Evolutionary conservation across 2,888 invertebrate genomes (phyloP), one percentile per base, ranked within the genome.

Genomic region (Chrysina gloriosa): DNA sequence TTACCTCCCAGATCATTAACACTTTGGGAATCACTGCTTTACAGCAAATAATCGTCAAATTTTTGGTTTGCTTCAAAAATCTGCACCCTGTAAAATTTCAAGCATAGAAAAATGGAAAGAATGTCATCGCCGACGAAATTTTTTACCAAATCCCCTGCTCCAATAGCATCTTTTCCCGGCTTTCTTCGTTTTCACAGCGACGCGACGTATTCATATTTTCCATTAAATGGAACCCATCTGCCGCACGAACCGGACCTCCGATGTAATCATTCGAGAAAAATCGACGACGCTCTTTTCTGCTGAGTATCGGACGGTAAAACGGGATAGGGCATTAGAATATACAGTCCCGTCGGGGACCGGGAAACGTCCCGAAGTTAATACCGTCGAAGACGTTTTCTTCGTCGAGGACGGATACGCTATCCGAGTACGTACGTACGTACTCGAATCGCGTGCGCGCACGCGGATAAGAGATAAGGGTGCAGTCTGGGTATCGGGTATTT

Each of bases 261-360:
- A 47, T 47, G 16, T 45, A 23, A 6, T 25, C 25, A 23, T n/a
- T 9, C 2, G n/a, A 0, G 25, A n/a, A 25, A 48, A 48, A 48
- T 48, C 48, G 11, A 27, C 48, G 25, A 11, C 11, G 34, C 25
- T 3, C 23, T 25, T 48, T 48, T 48, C 48, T 48, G 48, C 48
- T 48, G 48, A 48, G 23, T 14, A 48, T 48, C 11, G 21, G 11
- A 48, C 48, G 11, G n/a, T 16, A 14, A 52, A 27, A 52, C 27
- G 29, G 11, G 27, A 16, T 29, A n/a, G 14, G 14, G 16, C n/a
- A 27, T 52, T 52, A 27, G 29, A 52, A 52, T 52, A 52, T 52
- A 52, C 29, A 16, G 16, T 16, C 29, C 11, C 27, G 7, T 11
- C 14, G 29, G 29, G 50, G 29, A 14, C 29, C 6, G 16, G 5